Evolutionary conservation across 1,140 invertebrate species (phyloP), one percentile per base, ranked within the genome.

Genomic region (Nephotettix cincticeps): DNA sequence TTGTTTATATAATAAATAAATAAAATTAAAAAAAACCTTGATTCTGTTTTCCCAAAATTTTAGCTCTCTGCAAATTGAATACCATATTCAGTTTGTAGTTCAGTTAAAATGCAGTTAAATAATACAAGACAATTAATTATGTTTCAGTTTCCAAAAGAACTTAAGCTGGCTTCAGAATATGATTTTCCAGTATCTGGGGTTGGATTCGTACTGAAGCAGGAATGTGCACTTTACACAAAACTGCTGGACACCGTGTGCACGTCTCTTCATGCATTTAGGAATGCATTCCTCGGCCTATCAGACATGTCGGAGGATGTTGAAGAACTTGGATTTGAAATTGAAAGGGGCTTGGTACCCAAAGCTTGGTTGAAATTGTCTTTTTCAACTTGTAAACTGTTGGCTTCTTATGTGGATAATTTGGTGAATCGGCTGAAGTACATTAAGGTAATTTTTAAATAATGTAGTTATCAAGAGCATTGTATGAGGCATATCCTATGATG

Each of bases 361-460:
- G 6, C 23, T 9, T 61, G 56, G 56, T 23, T 61, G 13, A 61
- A 25, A 27, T 21, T 29, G 13, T 61, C 56, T 13, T 61, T 27
- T 25, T n/a, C 56, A 11, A 61, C 56, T 14, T 27, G 56, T 25
- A 27, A 61, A 13, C 13, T 93, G 0, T 81, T 98, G 3, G 88
- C 91, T 0, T 90, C 90, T 77, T 98, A 97, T 78, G 84, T 97
- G 1, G 83, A 86, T 51, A 94, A 98, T 83, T 91, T 98, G 75
- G 79, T 94, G 3, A 89, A 91, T 69, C 84, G 95, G 70, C 82
- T 97, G 0, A 81, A 87, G 74, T 96, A 89, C 82, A 86, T 91
- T 79, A 83, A 79, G 81, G 83, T 79, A 68, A 73, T 17, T 30
- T n/a, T n/a, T n/a, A 6, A 4, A 64, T 43, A 28, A 80, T 83